Evolutionary conservation across 2,888 invertebrate species (phyloP), one percentile per base, ranked within the genome.

Genomic region (Charanyca ferruginea): DNA sequence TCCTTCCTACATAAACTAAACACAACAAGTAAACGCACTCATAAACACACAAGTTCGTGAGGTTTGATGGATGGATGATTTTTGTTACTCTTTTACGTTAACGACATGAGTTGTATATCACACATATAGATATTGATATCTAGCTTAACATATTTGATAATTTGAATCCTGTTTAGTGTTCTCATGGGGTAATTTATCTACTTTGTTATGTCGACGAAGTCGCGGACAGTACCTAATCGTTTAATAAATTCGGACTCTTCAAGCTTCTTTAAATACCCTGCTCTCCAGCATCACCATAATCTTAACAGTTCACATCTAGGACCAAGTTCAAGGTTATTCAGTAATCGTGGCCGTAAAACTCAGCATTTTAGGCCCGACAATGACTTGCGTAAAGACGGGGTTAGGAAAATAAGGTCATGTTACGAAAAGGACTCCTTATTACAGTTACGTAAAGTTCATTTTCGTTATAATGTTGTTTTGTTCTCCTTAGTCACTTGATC

Each of bases 301-400:
- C 11, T 28, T 9, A 53, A 48, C 3, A 53, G 32, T 54, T 44
- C 41, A 57, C 61, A 77, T 51, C 38, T 32, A 53, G 47, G 54
- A 32, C 53, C 63, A 77, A 79, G 81, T 76, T 75, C 84, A 84
- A 84, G 81, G 83, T 72, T 52, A 73, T 62, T 62, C 49, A 64
- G 72, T 73, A 78, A 73, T 70, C 59, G 45, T 52, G 72, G 53
- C 58, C 51, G 61, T 67, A 63, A 66, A 60, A 70, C 60, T 80
- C 80, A 64, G 62, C 68, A 57, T 63, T 74, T 79, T 64, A 61
- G 49, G 49, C 52, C 62, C 58, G 58, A 55, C 64, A 70, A 42
- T 70, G 70, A 71, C 70, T 60, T 23, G 67, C 60, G 52, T 47
- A 72, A 65, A 59, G 20, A 23, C 45, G 63, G 66, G 66, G 73